phyloP scores from a whole-genome alignment of 2,113 vertebrate species.

The Turnix velox region DNA sequence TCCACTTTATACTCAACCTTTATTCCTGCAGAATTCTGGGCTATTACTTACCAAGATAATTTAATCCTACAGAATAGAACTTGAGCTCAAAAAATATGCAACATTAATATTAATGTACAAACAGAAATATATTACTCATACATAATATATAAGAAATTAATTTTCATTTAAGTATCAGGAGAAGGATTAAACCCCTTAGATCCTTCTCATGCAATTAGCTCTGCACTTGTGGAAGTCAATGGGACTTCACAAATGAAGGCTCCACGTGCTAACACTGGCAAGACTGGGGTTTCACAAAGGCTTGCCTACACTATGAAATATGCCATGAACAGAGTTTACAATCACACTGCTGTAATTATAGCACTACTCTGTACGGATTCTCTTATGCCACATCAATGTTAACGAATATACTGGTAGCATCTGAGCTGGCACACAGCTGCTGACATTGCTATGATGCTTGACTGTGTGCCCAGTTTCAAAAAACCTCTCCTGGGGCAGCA shows the following conservation, averaged over 20 bases:
- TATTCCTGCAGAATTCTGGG: neutral
- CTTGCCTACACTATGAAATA: neutral
- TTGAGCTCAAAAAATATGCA: constrained; percentile 38
- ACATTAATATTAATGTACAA: constrained; percentile 53
- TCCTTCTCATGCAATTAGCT: constrained; percentile 45
- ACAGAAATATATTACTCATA: constrained; percentile 62
- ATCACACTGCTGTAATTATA: neutral
- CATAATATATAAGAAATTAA: constrained; percentile 68
- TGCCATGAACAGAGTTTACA: neutral
- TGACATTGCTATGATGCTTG: neutral
- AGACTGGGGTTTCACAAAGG: neutral
- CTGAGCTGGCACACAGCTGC: constrained; percentile 30
- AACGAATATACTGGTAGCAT: neutral
- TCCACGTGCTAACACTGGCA: neutral
- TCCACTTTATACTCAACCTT: constrained; percentile 1
- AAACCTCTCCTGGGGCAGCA: neutral
- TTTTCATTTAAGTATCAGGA: constrained; percentile 52
- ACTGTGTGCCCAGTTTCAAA: neutral
- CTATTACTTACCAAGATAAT: constrained; percentile 13
- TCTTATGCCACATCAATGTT: neutral
- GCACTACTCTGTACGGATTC: neutral
- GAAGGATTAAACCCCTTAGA: constrained; percentile 42
- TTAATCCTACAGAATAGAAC: constrained; percentile 36
- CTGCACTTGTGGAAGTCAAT: constrained; percentile 30
- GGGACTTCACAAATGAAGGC: constrained; percentile 16